These are phyloP conservation scores for Leptarthrus brevirostris DNA, from an alignment of 2,888 invertebrate genomes.

Conservation along the genomic window DNA sequence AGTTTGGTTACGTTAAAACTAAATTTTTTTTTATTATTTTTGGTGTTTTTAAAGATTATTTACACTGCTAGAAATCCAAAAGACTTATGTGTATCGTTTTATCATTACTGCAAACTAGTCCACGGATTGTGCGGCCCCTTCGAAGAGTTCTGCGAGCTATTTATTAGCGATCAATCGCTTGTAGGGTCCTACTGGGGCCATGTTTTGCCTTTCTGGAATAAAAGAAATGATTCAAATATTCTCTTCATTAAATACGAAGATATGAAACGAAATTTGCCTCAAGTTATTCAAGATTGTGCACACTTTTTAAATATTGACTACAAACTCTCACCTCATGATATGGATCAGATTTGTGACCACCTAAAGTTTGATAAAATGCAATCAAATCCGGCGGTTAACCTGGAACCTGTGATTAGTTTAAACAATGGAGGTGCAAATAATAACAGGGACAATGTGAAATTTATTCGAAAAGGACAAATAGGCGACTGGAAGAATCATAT, in stretches of 20 bases:
- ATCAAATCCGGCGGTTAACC: conserved; percentile 81
- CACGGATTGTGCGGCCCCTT: conserved; percentile 76
- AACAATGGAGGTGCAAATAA: conserved; percentile 62
- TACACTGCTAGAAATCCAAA: conserved; percentile 91
- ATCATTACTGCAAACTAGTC: conserved; percentile 81
- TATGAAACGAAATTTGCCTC: conserved; percentile 78
- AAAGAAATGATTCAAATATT: conserved; percentile 76
- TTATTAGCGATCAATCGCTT: conserved; percentile 75
- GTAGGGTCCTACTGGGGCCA: conserved; percentile 76
- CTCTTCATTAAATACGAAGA: conserved; percentile 86
- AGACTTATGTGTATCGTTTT: conserved; percentile 90
- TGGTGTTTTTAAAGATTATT: conserved; percentile 72
- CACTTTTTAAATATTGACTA: conserved; percentile 70
- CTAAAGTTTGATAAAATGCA: conserved; percentile 86
- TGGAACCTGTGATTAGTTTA: conserved; percentile 72
- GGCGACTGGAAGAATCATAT: conserved; percentile 84
- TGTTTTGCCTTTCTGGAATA: conserved; percentile 76
- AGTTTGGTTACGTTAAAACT: no score
- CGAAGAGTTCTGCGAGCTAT: conserved; percentile 80
- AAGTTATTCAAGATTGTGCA: conserved; percentile 77
- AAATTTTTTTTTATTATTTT: conserved; percentile 7
- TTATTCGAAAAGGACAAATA: conserved; percentile 81
- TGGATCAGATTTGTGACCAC: conserved; percentile 77
- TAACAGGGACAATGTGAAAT: conserved; percentile 69
- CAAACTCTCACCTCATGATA: conserved; percentile 73